phyloP scores from a whole-genome alignment of 2,113 vertebrate genomes.

The Bos indicus region DNA sequence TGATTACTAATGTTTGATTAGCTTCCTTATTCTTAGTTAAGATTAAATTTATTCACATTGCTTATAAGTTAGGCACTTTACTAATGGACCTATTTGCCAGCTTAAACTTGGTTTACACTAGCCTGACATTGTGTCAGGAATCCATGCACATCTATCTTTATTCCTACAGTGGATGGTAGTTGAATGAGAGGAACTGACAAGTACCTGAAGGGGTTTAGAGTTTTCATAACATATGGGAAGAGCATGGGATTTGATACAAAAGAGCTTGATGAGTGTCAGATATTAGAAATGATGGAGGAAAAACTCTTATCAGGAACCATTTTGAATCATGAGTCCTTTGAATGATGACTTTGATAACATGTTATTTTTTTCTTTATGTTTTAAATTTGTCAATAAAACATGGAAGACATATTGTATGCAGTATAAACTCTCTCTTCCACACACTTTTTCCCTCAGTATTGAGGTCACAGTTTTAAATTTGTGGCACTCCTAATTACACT shows the following conservation, averaged over 20 bases:
- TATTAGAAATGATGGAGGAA: not conserved
- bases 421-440: constrained; percentile 9
- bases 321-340: not conserved
- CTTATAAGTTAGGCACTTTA: not conserved
- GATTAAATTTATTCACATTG: constrained; percentile 16
- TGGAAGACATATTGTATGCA: constrained; percentile 13
- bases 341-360: constrained; percentile 2
- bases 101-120: constrained; percentile 26
- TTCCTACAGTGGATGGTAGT: not conserved
- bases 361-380: not conserved
- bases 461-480: constrained; percentile 48
- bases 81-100: not conserved
- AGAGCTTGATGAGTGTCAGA: not conserved
- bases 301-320: not conserved
- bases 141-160: not conserved
- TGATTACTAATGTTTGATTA: constrained; percentile 6
- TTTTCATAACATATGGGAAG: not conserved
- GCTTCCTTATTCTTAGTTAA: constrained; percentile 21
- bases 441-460: not conserved
- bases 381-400: constrained; percentile 30
- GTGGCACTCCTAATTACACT: constrained; percentile 53
- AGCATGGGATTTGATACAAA: not conserved
- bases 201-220: not conserved
- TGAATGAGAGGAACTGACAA: not conserved
- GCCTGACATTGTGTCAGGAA: not conserved